Base-by-base conservation (phyloP, 2,888 invertebrate genomes). In the Drosophila austrosaltans region DNA sequence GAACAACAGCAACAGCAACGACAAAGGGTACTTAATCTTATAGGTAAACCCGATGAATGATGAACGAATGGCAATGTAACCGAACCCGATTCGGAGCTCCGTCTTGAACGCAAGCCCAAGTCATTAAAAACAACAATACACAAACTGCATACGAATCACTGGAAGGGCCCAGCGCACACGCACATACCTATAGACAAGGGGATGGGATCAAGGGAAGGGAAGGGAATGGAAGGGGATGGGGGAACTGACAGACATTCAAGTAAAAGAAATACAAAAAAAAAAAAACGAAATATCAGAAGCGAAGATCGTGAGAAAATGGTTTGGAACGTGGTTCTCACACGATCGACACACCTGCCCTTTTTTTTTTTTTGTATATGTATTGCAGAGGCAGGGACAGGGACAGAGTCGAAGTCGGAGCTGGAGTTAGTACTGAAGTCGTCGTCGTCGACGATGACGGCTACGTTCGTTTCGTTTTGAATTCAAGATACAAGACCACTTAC, bases 301-400 rank as follows among this genome's bases (percentile, higher is more conserved):
- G 89, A 91, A 91, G 92, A 92, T 92, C 92, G 92, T 92, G 92
- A 92, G 92, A 92, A 92, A 92, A 92, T 92, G 91, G 91, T 92
- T 92, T 92, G 92, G 92, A 92, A 92, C 92, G 92, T 92, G 92
- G 92, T 92, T 92, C 92, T 92, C 92, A 92, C 92, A 92, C 92
- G 92, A 92, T 92, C 92, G 92, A 92, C 92, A 92, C 92, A 92
- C 92, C 92, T 92, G 92, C 92, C 92, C 91, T 92, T 92, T 91
- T 92, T 89, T 16, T 16, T 16, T 83, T 83, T 76, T 63, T 72
- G 22, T 65, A 59, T 61, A 44, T 71, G 53, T 48, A 32, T 25
- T 57, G 56, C 56, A 57, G 48, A 32, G 54, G 16, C 39, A 42
- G 44, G 16, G 42, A 48, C n/a, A 44, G 44, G 20, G 42, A 2